A percentile compares a stretch with the other conserved stretches of the same genome.
phyloP scores from a whole-genome alignment of 2,888 invertebrate species.

The Polydrusus cervinus region DNA sequence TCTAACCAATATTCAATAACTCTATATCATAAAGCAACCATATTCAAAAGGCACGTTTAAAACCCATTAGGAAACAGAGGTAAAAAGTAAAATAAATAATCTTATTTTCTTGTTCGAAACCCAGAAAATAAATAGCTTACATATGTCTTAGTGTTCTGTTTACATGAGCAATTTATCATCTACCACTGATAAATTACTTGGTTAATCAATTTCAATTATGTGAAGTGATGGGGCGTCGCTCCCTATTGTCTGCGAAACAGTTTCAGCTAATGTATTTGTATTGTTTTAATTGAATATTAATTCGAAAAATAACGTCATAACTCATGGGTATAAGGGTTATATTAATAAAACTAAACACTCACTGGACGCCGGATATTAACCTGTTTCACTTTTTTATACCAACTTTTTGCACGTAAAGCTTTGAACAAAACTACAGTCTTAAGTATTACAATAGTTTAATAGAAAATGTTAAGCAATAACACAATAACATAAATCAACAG shows the following conservation, averaged over 20 bases:
- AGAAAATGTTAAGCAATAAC: too few species aligned
- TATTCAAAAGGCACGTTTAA: too few species aligned
- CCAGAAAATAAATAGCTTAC: conserved; percentile 13
- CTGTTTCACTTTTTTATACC: too few species aligned
- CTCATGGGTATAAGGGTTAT: neutral
- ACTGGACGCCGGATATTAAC: too few species aligned
- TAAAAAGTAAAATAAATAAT: neutral
- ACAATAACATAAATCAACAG: too few species aligned
- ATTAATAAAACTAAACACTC: neutral
- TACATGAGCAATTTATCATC: conserved; percentile 14
- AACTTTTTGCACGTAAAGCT: too few species aligned
- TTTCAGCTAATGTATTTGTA: conserved; percentile 34
- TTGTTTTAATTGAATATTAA: conserved; percentile 28
- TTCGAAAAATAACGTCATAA: conserved; percentile 18
- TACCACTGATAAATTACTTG: conserved; percentile 12
- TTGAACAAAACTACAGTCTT: too few species aligned
- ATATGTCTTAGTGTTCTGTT: neutral
- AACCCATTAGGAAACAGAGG: neutral
- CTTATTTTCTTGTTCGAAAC: neutral
- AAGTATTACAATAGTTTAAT: too few species aligned
- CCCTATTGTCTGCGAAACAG: conserved; percentile 27
- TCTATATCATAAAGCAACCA: too few species aligned
- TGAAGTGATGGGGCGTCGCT: conserved; percentile 31
- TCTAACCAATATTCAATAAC: too few species aligned
- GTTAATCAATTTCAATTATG: conserved; percentile 41